These are phyloP conservation scores for Thamnophis sirtalis DNA, from an alignment of 2,113 vertebrate genomes.

Conservation along the genomic window DNA sequence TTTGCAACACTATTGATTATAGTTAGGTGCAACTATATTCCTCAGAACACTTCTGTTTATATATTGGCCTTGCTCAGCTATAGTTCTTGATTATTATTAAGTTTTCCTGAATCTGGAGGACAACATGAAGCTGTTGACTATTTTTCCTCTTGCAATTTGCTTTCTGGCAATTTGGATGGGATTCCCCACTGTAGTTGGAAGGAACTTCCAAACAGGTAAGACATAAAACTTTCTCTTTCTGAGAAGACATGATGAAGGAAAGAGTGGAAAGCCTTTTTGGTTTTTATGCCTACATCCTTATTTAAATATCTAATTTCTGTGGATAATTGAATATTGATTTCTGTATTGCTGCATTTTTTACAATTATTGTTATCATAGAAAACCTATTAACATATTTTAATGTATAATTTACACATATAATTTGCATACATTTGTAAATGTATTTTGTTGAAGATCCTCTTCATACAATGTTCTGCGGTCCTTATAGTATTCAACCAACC, in stretches of 20 bases:
- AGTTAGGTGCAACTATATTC: no score
- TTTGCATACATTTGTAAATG: no score
- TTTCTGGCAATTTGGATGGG: neutral
- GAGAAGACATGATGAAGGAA: neutral
- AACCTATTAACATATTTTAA: no score
- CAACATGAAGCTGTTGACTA: neutral
- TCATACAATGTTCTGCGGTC: no score
- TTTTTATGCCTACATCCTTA: no score
- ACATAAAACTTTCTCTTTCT: neutral
- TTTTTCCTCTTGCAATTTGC: neutral
- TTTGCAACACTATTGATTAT: neutral
- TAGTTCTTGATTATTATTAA: neutral
- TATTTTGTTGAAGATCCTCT: no score
- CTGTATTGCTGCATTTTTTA: no score
- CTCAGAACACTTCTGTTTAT: neutral
- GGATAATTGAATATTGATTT: no score
- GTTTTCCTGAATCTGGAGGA: neutral
- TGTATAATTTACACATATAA: no score
- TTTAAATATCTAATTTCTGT: no score
- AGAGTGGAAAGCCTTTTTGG: neutral
- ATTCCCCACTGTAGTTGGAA: neutral
- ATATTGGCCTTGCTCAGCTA: neutral
- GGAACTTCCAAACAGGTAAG: neutral
- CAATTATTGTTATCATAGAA: no score
- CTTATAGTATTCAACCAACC: no score